A percentile compares a stretch with the other conserved stretches of the same genome.
Conservation (phyloP, 1,140 invertebrate species). For the Lepidurus packardi region DNA sequence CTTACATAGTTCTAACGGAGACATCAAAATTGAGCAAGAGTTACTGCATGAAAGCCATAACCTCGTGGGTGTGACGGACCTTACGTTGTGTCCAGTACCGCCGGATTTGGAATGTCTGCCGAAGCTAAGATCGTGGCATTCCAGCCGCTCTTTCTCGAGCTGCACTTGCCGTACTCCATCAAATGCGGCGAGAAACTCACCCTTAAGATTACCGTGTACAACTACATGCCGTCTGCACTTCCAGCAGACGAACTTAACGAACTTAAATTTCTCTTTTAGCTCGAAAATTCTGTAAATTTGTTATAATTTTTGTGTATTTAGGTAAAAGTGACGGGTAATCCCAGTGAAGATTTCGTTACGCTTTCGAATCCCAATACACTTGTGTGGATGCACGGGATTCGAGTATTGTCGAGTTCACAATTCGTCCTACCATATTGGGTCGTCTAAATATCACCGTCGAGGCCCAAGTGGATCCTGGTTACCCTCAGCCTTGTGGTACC, state of each 20-base stretch:
- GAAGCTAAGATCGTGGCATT: conserved; percentile 55
- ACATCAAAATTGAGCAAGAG: conserved; percentile 46
- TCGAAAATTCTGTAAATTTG: background rate
- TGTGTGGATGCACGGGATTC: conserved; percentile 48
- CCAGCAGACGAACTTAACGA: conserved; percentile 52
- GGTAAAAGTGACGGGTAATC: no score
- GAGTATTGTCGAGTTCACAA: conserved; percentile 48
- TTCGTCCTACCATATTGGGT: conserved; percentile 51
- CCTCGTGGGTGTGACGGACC: conserved; percentile 63
- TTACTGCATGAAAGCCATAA: conserved; percentile 68
- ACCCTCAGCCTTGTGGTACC: conserved; percentile 48
- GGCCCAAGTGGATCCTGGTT: conserved; percentile 49
- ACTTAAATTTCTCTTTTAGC: conserved; percentile 40
- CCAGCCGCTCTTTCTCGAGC: conserved; percentile 65
- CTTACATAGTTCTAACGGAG: conserved; percentile 50
- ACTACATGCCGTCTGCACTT: conserved; percentile 29
- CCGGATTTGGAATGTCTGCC: conserved; percentile 58
- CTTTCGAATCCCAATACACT: no score
- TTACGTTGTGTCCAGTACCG: conserved; percentile 57
- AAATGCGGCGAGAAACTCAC: conserved; percentile 61
- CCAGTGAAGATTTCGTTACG: no score
- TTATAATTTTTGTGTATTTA: no score
- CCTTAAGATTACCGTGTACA: conserved; percentile 47
- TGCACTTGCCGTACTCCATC: conserved; percentile 62
- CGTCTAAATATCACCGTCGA: conserved; percentile 55